Base-by-base conservation (phyloP, 2,888 invertebrate genomes). In the Cheilosia scutellata region DNA sequence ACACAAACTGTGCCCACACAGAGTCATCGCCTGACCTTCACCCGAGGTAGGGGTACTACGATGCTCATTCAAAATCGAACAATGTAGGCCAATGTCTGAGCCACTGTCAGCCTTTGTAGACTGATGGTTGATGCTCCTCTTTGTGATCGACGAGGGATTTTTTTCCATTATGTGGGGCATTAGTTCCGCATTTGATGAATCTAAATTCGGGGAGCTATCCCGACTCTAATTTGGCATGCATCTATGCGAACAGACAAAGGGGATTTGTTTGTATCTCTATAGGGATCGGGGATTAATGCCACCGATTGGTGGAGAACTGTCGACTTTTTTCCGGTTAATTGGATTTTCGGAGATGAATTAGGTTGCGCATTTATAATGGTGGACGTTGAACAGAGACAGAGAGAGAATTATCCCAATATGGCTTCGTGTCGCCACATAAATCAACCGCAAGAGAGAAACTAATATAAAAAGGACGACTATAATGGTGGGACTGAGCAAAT, bases 111-210 rank as follows among this genome's bases (percentile, higher is more conserved):
- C 47, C 29, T 57, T 65, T 63, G 53, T 78, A 25, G 31, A 62
- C 55, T 42, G 4, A 13, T 6, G 55, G 6, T 27, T 42, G 42
- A 6, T 31, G 47, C 42, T 51, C 66, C 55, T 37, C 66, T 25
- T 31, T 68, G 68, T 49, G 68, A 79, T 55, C 79, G 79, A 68
- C 68, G 47, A 74, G 68, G 79, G 68, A 68, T 75, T 79, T 51
- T 62, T 25, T 60, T 49, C 33, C 60, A 66, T 77, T 82, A 77
- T 82, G 42, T 82, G 82, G 80, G 60, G 66, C 80, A 82, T 86
- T 86, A 75, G 84, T 86, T 86, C 76, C 76, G 71, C 84, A 66
- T 71, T 62, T 71, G 76, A 76, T 75, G 76, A 76, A 71, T 76
- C 33, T 47, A 60, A 70, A 80, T 63, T 70, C 57, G 72, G 77